Evolutionary conservation across 2,113 vertebrate species (phyloP).

Genomic region (Thinocorus orbignyianus): DNA sequence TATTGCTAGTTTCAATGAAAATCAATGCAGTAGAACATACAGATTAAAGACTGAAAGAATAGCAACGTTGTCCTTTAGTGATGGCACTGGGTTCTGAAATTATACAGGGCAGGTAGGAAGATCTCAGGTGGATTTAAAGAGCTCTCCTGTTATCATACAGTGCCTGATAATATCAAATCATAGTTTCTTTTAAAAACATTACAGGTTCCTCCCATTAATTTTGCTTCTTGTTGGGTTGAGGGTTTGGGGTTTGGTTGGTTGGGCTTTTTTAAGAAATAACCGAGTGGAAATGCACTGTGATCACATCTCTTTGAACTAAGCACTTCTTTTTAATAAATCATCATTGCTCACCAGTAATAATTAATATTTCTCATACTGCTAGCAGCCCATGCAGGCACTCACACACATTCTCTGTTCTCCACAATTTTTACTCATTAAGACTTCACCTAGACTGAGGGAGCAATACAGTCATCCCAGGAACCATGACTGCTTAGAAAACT

Average conservation of each 20-base stretch:
- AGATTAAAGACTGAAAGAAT: not conserved
- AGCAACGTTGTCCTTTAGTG: not conserved
- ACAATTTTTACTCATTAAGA: not conserved
- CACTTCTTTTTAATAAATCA: conserved; percentile 2
- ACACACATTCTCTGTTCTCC: not conserved
- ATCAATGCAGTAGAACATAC: not conserved
- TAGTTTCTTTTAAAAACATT: not conserved
- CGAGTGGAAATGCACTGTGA: not conserved
- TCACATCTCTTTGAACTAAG: not conserved
- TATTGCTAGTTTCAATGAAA: not conserved
- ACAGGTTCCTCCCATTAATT: not conserved
- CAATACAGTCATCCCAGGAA: not conserved
- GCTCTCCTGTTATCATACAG: not conserved
- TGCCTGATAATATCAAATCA: conserved; percentile 1
- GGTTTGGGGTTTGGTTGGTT: not conserved
- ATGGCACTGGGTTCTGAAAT: not conserved
- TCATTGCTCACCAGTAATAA: not conserved
- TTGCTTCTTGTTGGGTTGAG: not conserved
- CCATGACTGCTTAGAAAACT: not conserved
- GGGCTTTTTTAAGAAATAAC: not conserved
- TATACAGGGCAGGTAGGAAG: not conserved
- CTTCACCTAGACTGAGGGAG: not conserved
- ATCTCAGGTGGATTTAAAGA: not conserved
- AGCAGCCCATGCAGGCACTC: not conserved
- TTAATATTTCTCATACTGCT: not conserved